Base-by-base conservation (phyloP, 2,888 invertebrate genomes). In the Mythimna lalbum region DNA sequence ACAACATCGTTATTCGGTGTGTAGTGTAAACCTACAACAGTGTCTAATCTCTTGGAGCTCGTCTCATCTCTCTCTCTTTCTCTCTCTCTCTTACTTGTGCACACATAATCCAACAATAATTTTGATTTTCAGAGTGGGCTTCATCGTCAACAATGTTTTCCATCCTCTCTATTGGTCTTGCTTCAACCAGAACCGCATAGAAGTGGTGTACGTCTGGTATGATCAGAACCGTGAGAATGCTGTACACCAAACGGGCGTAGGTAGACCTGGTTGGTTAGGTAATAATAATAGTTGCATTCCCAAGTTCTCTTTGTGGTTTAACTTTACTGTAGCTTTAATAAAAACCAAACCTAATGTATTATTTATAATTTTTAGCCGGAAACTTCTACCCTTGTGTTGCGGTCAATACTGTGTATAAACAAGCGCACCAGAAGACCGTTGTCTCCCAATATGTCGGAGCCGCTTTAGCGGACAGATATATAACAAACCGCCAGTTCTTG, bases 141-240 rank as follows among this genome's bases (percentile, higher is more conserved):
- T 96, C 86, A 86, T 89, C 27, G 91, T 96, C 0, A 89, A 93
- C 73, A 90, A 90, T 23, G 89, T 91, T 14, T 96, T 97, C 87
- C 89, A 96, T 75, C 91, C 93, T 31, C 85, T 94, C 19, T 96
- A 96, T 78, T 94, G 92, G 80, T 93, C 96, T 1, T 97, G 97
- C 87, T 97, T 96, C 82, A 95, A 97, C 87, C 91, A 93, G 49
- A 86, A 81, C 6, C 90, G 93, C 1, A 90, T 96, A 70, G 95
- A 95, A 78, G 95, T 97, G 0, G 79, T 97, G 14, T 97, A 97
- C 81, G 96, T 96, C 0, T 93, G 95, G 88, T 95, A 95, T 66
- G 92, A 94, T 60, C 92, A 97, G 76, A 93, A 93, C 31, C 87
- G 92, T 0, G 89, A 89, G 0, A 96, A 97, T 70, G 92, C 93